Conservation (phyloP, 1,140 invertebrate species). For the Anoplophora glabripennis region DNA sequence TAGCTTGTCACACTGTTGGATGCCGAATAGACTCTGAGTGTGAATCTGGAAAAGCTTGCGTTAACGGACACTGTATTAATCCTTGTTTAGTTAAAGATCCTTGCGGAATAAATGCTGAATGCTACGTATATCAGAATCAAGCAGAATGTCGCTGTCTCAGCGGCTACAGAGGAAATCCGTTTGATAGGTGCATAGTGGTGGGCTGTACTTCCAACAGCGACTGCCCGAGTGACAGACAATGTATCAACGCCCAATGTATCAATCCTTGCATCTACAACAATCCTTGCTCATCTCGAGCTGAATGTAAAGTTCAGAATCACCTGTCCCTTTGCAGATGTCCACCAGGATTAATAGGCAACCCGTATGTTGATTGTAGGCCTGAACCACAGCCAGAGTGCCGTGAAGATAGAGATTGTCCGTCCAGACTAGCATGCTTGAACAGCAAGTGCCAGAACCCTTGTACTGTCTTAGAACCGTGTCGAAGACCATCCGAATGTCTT, state of each 20-base stretch:
- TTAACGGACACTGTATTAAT: constrained; percentile 81
- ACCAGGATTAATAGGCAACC: constrained; percentile 68
- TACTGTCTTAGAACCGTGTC: constrained; percentile 71
- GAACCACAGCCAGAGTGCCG: constrained; percentile 73
- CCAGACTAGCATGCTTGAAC: constrained; percentile 74
- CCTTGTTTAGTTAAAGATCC: constrained; percentile 74
- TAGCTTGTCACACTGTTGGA: constrained; percentile 72
- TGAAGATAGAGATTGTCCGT: constrained; percentile 78
- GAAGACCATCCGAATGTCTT: constrained; percentile 73
- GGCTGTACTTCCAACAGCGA: constrained; percentile 88
- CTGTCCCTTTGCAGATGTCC: constrained; percentile 80
- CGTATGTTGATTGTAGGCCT: constrained; percentile 72
- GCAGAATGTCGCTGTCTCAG: constrained; percentile 76
- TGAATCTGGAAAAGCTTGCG: constrained; percentile 72
- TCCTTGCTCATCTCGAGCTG: constrained; percentile 72
- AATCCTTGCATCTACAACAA: constrained; percentile 79
- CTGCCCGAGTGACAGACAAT: constrained; percentile 79
- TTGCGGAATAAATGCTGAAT: constrained; percentile 84
- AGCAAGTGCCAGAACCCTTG: constrained; percentile 83
- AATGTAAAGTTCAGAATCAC: constrained; percentile 79
- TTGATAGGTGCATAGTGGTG: constrained; percentile 70
- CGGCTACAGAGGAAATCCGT: constrained; percentile 79
- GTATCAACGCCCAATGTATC: constrained; percentile 81
- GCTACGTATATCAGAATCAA: constrained; percentile 69
- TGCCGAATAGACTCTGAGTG: constrained; percentile 79